Evolutionary conservation across 2,888 invertebrate species (phyloP), one percentile per base, ranked within the genome.

Genomic region (Aricia artaxerxes): DNA sequence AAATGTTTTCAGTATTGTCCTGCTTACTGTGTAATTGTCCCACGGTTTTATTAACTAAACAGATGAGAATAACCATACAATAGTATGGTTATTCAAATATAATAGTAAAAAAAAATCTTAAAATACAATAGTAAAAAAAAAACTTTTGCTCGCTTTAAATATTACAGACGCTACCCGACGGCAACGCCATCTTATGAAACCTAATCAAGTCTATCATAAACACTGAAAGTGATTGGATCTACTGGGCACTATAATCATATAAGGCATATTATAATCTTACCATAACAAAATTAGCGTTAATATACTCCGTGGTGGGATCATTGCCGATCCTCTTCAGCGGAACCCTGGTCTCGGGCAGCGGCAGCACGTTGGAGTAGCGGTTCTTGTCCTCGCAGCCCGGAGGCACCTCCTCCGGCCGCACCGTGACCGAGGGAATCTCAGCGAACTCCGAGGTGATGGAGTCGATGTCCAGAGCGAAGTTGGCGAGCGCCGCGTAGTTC

Each of bases 321-420:
- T 96, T 97, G 80, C 97, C 96, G 80, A 96, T 94, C 82, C 96
- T 95, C 84, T 95, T 95, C 61, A 99, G 93, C 57, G 96, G 96
- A 1, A 99, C 98, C 86, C 98, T 95, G 53, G 98, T 98, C 90
- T 98, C 98, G 53, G 98, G 98, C 84, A 98, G 95, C 79, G 99
- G 99, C 84, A 99, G 97, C n/a, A 99, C 98, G 90, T 99, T 99
- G 80, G 98, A 98, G 92, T 98, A 99, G 78, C 96, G 92, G 92
- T 99, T 99, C 91, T 98, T 98, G 82, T 97, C 96, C 87, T 98
- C 98, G 82, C 97, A 98, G 1, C 98, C 98, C 0, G 95, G 95
- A 0, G 98, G 98, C 78, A 98, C 96, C 86, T 98, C 98, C 84
- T 97, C 98, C 35, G 97, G 96, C 44, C 96, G 95, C 0, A 97